Conservation (phyloP, 2,113 vertebrate genomes). For the Petrocephalus zakoni region DNA sequence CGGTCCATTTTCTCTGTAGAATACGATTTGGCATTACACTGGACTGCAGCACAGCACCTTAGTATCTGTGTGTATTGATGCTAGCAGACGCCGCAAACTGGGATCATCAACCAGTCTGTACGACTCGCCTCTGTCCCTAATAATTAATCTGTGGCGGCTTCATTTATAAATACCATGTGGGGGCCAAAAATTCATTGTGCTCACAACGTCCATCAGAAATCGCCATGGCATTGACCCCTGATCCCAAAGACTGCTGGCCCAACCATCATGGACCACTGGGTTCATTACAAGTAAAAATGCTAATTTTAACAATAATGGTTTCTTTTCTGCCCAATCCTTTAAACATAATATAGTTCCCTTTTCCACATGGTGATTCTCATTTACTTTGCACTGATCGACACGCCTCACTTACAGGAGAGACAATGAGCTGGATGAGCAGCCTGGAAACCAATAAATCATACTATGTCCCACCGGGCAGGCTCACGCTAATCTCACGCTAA, state of each 20-base stretch:
- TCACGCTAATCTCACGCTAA: slow-evolving; percentile 83
- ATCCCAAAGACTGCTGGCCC: slow-evolving; percentile 53
- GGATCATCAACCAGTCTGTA: slow-evolving; percentile 21
- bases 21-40: slow-evolving; percentile 17
- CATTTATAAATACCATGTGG: background rate
- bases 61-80: slow-evolving; percentile 60
- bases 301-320: slow-evolving; percentile 68
- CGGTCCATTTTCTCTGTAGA: slow-evolving; percentile 14
- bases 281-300: slow-evolving; percentile 70
- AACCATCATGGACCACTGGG: slow-evolving; percentile 67
- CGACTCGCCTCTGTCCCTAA: background rate
- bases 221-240: background rate
- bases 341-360: slow-evolving; percentile 71
- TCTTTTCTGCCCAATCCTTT: slow-evolving; percentile 65
- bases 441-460: slow-evolving; percentile 79
- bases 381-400: slow-evolving; percentile 72
- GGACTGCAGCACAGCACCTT: slow-evolving; percentile 60
- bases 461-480: slow-evolving; percentile 55
- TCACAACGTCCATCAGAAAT: background rate
- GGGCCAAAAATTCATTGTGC: background rate
- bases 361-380: slow-evolving; percentile 78
- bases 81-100: slow-evolving; percentile 68
- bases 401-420: slow-evolving; percentile 66
- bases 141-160: background rate
- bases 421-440: slow-evolving; percentile 57